phyloP scores from a whole-genome alignment of 2,113 vertebrate species.

The Zingel zingel region DNA sequence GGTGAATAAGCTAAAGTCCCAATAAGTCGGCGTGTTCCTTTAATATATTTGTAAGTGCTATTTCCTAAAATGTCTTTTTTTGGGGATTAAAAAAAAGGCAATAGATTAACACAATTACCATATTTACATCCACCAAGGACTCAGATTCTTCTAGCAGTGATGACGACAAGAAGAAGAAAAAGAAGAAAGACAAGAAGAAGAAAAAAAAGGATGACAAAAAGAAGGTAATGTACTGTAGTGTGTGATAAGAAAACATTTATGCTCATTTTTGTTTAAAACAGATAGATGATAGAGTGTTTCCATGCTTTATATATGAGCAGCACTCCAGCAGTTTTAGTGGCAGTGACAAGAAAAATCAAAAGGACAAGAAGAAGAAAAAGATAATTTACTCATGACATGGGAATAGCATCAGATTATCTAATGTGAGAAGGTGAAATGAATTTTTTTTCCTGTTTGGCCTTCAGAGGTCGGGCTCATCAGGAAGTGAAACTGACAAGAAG shows the following conservation, averaged over 20 bases:
- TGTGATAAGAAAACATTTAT: not conserved
- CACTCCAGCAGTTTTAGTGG: constrained; percentile 48
- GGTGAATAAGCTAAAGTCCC: too few relatives aligned
- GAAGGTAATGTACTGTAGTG: constrained; percentile 40
- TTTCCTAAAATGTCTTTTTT: not conserved
- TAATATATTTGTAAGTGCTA: not conserved
- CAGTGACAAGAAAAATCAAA: constrained; percentile 57
- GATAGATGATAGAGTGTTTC: not conserved
- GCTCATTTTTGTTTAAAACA: not conserved
- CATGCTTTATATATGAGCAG: constrained; percentile 36
- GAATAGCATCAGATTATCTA: not conserved
- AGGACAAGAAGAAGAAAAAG: constrained; percentile 49
- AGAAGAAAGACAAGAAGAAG: constrained; percentile 60
- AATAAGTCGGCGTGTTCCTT: too few relatives aligned
- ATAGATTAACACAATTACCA: not conserved
- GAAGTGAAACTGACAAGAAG: constrained; percentile 53
- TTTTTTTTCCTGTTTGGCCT: not conserved
- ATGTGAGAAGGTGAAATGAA: not conserved
- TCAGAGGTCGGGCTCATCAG: constrained; percentile 40
- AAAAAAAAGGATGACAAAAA: constrained; percentile 63
- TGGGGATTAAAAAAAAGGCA: not conserved
- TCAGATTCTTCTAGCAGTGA: constrained; percentile 61
- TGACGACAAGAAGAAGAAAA: constrained; percentile 70
- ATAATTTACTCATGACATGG: not conserved
- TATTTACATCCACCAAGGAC: constrained; percentile 49